These are phyloP conservation scores for Sciurus carolinensis DNA, from an alignment of 2,797 vertebrate genomes.

Conservation along the genomic window DNA sequence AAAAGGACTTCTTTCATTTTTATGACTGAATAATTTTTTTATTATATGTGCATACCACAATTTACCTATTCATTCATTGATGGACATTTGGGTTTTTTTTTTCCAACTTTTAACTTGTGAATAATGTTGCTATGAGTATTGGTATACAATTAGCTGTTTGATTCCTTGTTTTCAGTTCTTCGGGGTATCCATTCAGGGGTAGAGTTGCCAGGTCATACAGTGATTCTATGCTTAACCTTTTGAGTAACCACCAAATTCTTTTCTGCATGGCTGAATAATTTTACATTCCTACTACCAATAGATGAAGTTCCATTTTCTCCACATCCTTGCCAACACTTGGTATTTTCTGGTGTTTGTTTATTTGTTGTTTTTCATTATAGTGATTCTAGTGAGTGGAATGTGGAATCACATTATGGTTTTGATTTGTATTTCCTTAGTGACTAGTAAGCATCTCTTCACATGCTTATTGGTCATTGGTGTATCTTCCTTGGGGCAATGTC, in stretches of 20 bases:
- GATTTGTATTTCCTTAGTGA: conserved; percentile 63
- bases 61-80: neutral
- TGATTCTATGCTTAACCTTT: neutral
- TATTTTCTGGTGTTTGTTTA: neutral
- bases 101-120: neutral
- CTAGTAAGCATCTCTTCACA: conserved; percentile 14
- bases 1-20: neutral
- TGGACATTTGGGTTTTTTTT: neutral
- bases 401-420: neutral
- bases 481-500: neutral
- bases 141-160: neutral
- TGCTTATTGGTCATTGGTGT: neutral
- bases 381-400: neutral
- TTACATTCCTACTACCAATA: neutral
- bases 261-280: neutral
- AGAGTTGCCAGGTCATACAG: neutral
- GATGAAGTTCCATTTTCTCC: neutral
- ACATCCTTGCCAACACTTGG: neutral
- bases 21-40: neutral
- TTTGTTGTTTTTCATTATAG: neutral
- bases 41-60: no score
- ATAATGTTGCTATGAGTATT: neutral
- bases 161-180: neutral
- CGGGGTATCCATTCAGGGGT: fast-evolving
- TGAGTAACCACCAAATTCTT: neutral